Percentiles rank a stretch among this genome's conserved stretches.
These are phyloP conservation scores for Xestia c-nigrum DNA, from an alignment of 2,888 invertebrate species.

Conservation along the genomic window DNA sequence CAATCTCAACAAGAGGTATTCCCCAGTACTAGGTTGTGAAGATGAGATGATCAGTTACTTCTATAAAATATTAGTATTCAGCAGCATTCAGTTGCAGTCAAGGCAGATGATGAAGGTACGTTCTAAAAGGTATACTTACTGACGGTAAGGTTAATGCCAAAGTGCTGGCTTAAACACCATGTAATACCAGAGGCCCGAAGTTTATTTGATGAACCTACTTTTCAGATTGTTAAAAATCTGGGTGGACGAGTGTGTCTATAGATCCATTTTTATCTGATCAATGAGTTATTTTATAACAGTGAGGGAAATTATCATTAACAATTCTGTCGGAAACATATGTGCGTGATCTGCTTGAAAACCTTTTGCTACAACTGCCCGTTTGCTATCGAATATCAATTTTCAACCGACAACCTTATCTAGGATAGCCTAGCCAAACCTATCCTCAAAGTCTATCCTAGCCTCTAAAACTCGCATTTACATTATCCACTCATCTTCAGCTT, in stretches of 20 bases:
- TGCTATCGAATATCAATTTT: background rate
- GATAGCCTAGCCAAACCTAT: background rate
- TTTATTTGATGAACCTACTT: background rate
- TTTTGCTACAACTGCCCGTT: background rate
- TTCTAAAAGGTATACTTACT: background rate
- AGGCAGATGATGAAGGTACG: background rate
- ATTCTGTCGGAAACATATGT: background rate
- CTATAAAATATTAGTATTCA: background rate
- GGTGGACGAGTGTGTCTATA: background rate
- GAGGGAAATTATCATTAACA: background rate
- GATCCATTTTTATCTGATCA: background rate
- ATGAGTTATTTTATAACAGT: background rate
- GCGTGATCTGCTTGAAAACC: background rate
- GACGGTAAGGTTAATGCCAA: background rate
- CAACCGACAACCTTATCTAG: background rate
- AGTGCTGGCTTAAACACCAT: too few species aligned
- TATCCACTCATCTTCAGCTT: constrained; percentile 66
- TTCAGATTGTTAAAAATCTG: background rate
- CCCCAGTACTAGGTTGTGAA: background rate
- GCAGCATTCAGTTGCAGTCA: background rate
- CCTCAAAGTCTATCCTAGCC: background rate
- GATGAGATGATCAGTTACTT: background rate
- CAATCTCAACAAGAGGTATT: background rate
- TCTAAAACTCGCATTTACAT: background rate
- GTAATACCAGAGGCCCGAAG: background rate